Base-by-base conservation (phyloP, 2,797 vertebrate genomes). In the Clarias platycephalus region DNA sequence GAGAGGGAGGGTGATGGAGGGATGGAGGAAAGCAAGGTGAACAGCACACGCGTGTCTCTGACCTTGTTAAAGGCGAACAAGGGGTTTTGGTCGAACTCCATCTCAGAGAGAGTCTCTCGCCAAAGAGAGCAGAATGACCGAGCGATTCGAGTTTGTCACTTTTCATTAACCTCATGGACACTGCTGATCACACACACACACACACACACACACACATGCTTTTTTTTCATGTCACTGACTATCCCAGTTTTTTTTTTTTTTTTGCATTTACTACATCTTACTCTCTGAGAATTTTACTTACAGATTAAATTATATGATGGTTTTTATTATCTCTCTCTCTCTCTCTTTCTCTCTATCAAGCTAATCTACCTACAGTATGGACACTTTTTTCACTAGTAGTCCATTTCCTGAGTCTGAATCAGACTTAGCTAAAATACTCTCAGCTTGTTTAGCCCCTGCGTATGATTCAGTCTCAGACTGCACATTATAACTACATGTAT, bases 131-230 rank as follows among this genome's bases (percentile, higher is more conserved):
- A 86, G 91, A 86, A 90, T 86, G 90, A 91, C 93, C 87, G 93
- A 93, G 91, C 92, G 92, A 93, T 95, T 91, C 90, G 84, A 89
- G 88, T 86, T 90, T 95, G 95, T 96, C 96, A 94, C 92, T 95
- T 95, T 93, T 92, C 90, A 95, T 96, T 96, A 96, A 96, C 95
- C 94, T 94, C 92, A 91, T 88, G 90, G 90, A 87, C 86, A 72
- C 91, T 93, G 92, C 94, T 89, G 92, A 55, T 64, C 79, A 63
- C 67, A 84, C 81, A 70, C 80, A 77, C 66, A 44, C 71, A 40
- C 63, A 28, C 80, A 49, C 60, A 55, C 75, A 68, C 58, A 64
- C 80, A 66, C 66, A 63, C 67, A 64, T 82, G 83, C 40, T 20
- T 1, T 63, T 58, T 49, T 44, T 63, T 34, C 26, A 34, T 1